These are phyloP conservation scores for Lanistes nyassanus DNA, from an alignment of 1,140 invertebrate species.

Conservation along the genomic window DNA sequence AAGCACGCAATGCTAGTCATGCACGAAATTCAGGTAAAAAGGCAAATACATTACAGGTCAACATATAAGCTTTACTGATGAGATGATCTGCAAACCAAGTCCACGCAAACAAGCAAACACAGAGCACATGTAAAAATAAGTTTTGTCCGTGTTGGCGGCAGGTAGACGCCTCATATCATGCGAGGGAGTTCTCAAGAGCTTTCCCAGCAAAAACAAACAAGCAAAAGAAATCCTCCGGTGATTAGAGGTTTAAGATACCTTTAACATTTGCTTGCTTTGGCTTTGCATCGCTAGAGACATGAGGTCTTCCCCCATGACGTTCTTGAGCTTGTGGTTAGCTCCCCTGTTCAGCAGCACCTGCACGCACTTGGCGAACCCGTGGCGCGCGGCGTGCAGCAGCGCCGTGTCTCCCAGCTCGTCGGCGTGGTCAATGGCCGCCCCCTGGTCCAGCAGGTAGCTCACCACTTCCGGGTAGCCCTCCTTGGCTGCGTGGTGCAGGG, in stretches of 20 bases:
- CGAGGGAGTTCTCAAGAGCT: no score
- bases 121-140: neutral
- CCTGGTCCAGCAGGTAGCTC: conserved; percentile 39
- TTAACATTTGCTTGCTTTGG: conserved; percentile 38
- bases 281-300: conserved; percentile 55
- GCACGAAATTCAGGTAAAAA: no score
- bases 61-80: no score
- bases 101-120: neutral
- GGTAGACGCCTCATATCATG: no score
- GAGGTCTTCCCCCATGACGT: conserved; percentile 50
- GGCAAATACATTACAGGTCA: no score
- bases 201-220: no score
- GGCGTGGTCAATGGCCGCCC: conserved; percentile 40
- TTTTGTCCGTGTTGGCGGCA: no score
- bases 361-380: conserved; percentile 43
- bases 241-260: neutral
- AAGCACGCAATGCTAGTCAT: no score
- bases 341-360: conserved; percentile 41
- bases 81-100: no score
- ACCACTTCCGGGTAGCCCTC: conserved; percentile 50
- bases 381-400: conserved; percentile 49
- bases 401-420: conserved; percentile 58
- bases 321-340: conserved; percentile 47
- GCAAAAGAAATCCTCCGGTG: no score
- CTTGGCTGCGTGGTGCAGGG: conserved; percentile 57